These are phyloP conservation scores for Discoglossus pictus DNA, from an alignment of 2,797 vertebrate genomes.

Conservation along the genomic window DNA sequence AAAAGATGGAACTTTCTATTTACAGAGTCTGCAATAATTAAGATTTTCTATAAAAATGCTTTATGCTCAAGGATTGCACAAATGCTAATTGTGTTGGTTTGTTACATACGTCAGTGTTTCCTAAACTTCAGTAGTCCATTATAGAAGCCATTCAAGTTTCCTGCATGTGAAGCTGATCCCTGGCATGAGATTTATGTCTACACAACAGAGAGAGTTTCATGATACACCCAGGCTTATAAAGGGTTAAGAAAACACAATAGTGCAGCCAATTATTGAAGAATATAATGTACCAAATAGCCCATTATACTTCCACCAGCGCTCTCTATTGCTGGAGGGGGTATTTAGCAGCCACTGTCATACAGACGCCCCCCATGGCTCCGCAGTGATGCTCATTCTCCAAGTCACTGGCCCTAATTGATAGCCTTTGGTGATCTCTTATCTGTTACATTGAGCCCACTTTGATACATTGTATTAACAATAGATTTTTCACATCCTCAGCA, in stretches of 20 bases:
- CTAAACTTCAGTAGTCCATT: too few relatives aligned
- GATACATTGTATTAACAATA: constrained; percentile 47
- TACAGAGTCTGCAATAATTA: too few relatives aligned
- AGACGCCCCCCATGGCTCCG: constrained; percentile 15
- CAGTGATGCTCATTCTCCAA: constrained; percentile 40
- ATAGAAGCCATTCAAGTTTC: too few relatives aligned
- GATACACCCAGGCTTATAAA: too few relatives aligned
- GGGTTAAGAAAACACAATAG: constrained; percentile 13
- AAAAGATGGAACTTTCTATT: too few relatives aligned
- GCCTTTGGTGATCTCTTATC: constrained; percentile 43
- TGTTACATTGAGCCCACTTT: constrained; percentile 19
- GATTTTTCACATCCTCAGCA: constrained; percentile 34
- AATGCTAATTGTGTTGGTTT: too few relatives aligned
- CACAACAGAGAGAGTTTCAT: too few relatives aligned
- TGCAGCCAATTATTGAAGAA: constrained; percentile 29
- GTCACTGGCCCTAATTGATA: constrained; percentile 46
- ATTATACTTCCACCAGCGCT: constrained; percentile 24
- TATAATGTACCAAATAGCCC: constrained; percentile 3
- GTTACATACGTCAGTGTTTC: too few relatives aligned
- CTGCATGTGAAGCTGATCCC: too few relatives aligned
- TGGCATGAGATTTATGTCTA: too few relatives aligned
- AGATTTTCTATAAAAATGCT: too few relatives aligned
- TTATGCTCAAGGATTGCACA: too few relatives aligned
- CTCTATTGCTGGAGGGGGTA: constrained; percentile 24
- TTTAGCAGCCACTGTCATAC: constrained; percentile 23